phyloP scores from a whole-genome alignment of 92 coral and sea anemone genomes.

The Epizoanthus fatuus region DNA sequence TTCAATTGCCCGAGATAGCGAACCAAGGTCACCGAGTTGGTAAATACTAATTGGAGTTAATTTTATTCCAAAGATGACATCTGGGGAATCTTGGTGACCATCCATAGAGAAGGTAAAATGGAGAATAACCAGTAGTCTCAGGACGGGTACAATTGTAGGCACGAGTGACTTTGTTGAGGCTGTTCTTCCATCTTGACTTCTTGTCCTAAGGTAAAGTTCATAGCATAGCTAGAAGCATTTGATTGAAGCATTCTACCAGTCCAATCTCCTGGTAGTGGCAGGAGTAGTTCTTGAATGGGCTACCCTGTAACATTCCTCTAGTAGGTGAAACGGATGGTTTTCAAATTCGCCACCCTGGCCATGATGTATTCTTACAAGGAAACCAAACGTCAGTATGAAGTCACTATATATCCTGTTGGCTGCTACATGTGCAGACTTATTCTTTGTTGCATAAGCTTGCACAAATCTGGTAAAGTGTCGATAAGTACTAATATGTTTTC shows the following conservation, averaged over 20 bases:
- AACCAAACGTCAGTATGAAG: slow-evolving; percentile 13
- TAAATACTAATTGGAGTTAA: too few species aligned
- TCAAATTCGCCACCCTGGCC: slow-evolving; percentile 21
- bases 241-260: slow-evolving; percentile 69
- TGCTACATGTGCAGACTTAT: slow-evolving; percentile 35
- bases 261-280: slow-evolving; percentile 79
- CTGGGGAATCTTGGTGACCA: slow-evolving; percentile 31
- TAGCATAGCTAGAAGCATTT: slow-evolving; percentile 70
- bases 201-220: slow-evolving; percentile 63
- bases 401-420: slow-evolving; percentile 20
- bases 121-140: slow-evolving; percentile 67
- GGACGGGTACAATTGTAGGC: slow-evolving; percentile 65
- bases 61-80: too few species aligned
- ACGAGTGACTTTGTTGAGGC: slow-evolving; percentile 67
- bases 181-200: slow-evolving; percentile 69
- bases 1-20: too few species aligned
- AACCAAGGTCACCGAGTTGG: too few species aligned
- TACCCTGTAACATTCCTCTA: slow-evolving; percentile 1
- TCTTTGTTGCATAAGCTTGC: slow-evolving; percentile 39
- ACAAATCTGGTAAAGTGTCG: slow-evolving; percentile 50
- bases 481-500: slow-evolving; percentile 46
- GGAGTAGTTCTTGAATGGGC: slow-evolving; percentile 55
- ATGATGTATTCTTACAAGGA: slow-evolving; percentile 15
- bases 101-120: slow-evolving; percentile 65
- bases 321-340: slow-evolving; percentile 4